phyloP scores from a whole-genome alignment of 2,888 invertebrate species.

The Physocephala rufipes region DNA sequence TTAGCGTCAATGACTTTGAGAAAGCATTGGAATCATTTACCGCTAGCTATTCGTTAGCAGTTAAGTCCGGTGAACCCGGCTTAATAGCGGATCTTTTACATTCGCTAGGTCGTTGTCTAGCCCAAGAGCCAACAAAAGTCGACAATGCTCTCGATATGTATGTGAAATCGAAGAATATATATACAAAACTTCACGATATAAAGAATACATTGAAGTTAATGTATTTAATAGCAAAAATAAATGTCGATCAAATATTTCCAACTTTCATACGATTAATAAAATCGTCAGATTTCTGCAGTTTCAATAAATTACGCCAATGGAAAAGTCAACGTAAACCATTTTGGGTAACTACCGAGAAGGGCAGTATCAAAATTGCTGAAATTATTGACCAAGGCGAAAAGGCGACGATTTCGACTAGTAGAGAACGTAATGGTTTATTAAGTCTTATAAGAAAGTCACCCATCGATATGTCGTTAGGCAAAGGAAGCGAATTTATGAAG shows the following conservation, averaged over 20 bases:
- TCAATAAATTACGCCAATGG: conserved; percentile 54
- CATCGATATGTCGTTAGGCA: no score
- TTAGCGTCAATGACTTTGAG: conserved; percentile 42
- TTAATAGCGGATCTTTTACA: conserved; percentile 52
- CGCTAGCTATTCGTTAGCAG: conserved; percentile 47
- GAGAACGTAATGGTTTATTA: no score
- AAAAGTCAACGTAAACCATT: conserved; percentile 55
- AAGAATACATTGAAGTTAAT: conserved; percentile 51
- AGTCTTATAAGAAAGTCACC: no score
- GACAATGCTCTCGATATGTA: background rate
- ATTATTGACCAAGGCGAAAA: no score
- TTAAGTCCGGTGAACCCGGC: conserved; percentile 42
- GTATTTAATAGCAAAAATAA: conserved; percentile 55
- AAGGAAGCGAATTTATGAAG: no score
- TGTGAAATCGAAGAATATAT: conserved; percentile 53
- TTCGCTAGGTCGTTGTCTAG: conserved; percentile 52
- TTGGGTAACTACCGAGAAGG: no score
- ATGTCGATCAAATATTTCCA: conserved; percentile 56
- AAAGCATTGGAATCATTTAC: background rate
- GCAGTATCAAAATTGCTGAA: no score
- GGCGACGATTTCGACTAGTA: no score
- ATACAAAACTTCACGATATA: conserved; percentile 49
- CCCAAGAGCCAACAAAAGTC: conserved; percentile 40
- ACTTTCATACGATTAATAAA: conserved; percentile 56
- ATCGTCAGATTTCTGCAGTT: conserved; percentile 50